Base-by-base conservation (phyloP, 2,888 invertebrate species). In the Apomyelois bistriatella region DNA sequence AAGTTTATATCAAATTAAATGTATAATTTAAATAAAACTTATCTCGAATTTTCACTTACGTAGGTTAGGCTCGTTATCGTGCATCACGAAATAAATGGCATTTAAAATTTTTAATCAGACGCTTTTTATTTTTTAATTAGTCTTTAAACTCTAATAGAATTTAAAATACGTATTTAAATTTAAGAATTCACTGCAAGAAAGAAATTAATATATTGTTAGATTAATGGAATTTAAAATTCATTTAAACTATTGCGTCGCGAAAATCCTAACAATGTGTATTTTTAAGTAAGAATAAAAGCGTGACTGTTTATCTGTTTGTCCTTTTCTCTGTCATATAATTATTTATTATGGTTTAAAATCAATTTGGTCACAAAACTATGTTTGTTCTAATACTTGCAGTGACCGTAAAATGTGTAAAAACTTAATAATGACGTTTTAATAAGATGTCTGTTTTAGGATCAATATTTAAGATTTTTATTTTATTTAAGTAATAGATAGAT, bases 371-470 rank as follows among this genome's bases (percentile, higher is more conserved):
- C n/a, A n/a, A n/a, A n/a, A n/a, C n/a, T n/a, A n/a, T n/a, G n/a
- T n/a, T n/a, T 10, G 41, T 22, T 9, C 10, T 41, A 17, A 38
- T 4, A 1, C 17, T 32, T 32, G 17, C 10, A 16, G 41, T n/a
- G 22, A 16, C 1, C 9, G 17, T 41, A 41, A 17, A 40, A 41
- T 16, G 41, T 41, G 17, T 41, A 41, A 41, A 41, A 41, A 41
- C n/a, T 17, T 5, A 2, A 41, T 41, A 41, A 15, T 36, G 17
- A 36, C 22, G 5, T 13, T 15, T 48, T 35, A n/a, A 7, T 16
- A n/a, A 17, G 10, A 15, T 36, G 15, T 37, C 48, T 48, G 48
- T 16, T 48, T 48, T 37, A 48, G 48, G 36, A 36, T 13, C 22
- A 22, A 3, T 5, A n/a, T 36, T 17, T 6, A 48, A 17, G 7